These are phyloP conservation scores for Semnornis frantzii DNA, from an alignment of 2,113 vertebrate genomes.

Conservation along the genomic window DNA sequence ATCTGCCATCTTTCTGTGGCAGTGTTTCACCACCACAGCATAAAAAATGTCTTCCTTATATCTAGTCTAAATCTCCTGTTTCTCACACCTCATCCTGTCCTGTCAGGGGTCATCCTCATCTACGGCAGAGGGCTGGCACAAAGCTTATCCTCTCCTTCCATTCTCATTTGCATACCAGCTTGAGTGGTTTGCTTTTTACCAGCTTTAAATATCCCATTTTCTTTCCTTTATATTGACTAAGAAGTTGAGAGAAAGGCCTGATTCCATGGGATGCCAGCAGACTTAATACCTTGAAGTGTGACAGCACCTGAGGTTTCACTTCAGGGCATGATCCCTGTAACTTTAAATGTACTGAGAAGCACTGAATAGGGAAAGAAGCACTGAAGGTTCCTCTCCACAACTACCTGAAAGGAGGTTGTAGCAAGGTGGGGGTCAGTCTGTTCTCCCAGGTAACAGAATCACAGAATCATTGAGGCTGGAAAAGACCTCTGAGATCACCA, in stretches of 20 bases:
- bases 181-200: not conserved
- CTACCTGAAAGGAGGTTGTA: no score
- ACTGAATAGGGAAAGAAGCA: not conserved
- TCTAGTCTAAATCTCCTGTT: not conserved
- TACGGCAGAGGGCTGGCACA: not conserved
- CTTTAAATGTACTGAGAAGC: not conserved
- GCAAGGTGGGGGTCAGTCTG: no score
- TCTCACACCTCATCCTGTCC: not conserved
- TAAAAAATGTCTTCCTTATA: not conserved
- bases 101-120: not conserved
- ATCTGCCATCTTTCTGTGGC: not conserved
- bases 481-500: no score
- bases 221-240: not conserved
- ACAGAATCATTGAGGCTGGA: no score
- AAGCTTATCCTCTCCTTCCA: not conserved
- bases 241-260: not conserved
- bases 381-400: not conserved
- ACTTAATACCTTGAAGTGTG: accelerated
- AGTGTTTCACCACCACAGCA: not conserved
- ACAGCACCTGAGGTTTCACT: not conserved
- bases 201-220: not conserved
- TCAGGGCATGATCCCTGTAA: accelerated
- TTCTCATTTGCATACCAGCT: not conserved
- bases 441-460: no score
- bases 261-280: not conserved